Evolutionary conservation across 2,113 vertebrate species (phyloP), one percentile per base, ranked within the genome.

Genomic region (Excalfactoria chinensis): DNA sequence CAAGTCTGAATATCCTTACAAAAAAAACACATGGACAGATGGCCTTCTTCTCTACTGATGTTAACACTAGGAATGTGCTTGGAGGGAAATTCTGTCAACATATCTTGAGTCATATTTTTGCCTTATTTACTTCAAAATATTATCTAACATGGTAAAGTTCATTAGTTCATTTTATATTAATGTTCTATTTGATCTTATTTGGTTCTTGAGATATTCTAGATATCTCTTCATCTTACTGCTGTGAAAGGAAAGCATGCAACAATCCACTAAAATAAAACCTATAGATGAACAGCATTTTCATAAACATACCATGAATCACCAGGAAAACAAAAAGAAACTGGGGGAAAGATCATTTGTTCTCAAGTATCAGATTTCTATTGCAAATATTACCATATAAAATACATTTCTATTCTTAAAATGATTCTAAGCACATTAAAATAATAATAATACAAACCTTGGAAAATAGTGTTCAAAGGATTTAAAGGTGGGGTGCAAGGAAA

Each of bases 21-120:
- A 81, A 69, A 81, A 69, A 88, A 92, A 78, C 44, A 86, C 86
- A 88, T 41, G 58, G 90, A 88, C 92, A 96, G 93, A 95, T 94
- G 93, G 95, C n/a, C 48, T 55, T 73, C 63, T 72, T 88, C 53
- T 80, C 93, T 84, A 59, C 40, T 88, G 83, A 81, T 78, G 62
- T 75, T 95, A 81, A 53, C 32, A 78, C 48, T 66, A 74, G 69
- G 91, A 90, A 48, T 41, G 26, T 75, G 86, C 84, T 96, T 88
- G 69, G 12, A 96, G 90, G 84, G 53, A 90, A 93, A 88, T 77
- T 62, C 90, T 94, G 73, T 75, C 73, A 75, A 58, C 13, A 75
- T 66, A 53, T 88, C 70, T 40, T 8, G 10, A 75, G 35, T 59
- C 12, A 75, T 58, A 49, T 37, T 86, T 92, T 86, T 84, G 19